Evolutionary conservation across 2,888 invertebrate genomes (phyloP), one percentile per base, ranked within the genome.

Genomic region (Agrotis segetum): DNA sequence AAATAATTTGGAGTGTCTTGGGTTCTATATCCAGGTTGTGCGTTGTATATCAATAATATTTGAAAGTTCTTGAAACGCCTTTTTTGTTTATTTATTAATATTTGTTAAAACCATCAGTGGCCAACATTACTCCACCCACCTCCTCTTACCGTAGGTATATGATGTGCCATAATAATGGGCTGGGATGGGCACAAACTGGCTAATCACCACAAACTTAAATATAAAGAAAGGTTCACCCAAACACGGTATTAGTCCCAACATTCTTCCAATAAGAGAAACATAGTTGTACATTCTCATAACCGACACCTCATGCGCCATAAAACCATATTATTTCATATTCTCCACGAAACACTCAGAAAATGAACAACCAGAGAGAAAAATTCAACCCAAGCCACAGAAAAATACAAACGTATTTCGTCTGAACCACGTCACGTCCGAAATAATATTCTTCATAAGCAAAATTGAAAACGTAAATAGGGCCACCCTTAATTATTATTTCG

Each of bases 401-500:
- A 72, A 58, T 21, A 56, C 19, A 61, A 13, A 6, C 56, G 24
- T 61, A 67, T 59, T 63, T 79, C 44, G 49, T 59, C 24, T 34
- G 0, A 67, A 77, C 24, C 66, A 46, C 46, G 49, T 58, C 79
- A 77, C 79, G 79, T 67, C 50, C 60, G 2, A 34, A 67, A 67
- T 61, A 78, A 73, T 77, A 77, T 71, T 77, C 21, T 17, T 66
- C 55, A 56, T 64, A 71, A 77, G 60, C 67, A 81, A 75, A 79
- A 77, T 77, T 71, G 78, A 66, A 78, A 71, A 77, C 44, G 40
- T 61, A 67, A 49, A 63, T 81, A 81, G 52, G 24, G 17, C 29
- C 13, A 53, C 53, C 52, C 74, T 64, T 77, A 72, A 71, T 81
- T 77, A 81, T 74, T 78, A 82, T 80, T 77, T 81, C 14, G 44